A percentile compares a stretch with the other conserved stretches of the same genome.
phyloP scores from a whole-genome alignment of 1,140 invertebrate genomes.

The Meloidogyne chitwoodi region DNA sequence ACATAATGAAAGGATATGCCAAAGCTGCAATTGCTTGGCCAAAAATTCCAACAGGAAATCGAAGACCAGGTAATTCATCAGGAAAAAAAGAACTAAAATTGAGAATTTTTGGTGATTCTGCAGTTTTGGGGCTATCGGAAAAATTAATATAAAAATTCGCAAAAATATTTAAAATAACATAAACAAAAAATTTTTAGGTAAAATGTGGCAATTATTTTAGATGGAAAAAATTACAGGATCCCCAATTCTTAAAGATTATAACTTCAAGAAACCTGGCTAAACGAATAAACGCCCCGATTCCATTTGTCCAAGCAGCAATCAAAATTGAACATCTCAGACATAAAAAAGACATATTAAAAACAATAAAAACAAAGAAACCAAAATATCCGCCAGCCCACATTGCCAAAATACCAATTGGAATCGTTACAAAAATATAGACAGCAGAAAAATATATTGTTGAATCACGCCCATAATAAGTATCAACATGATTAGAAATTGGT shows the following conservation, averaged over 20 bases:
- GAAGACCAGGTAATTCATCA: constrained; percentile 8
- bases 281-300: constrained; percentile 41
- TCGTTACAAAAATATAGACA: constrained; percentile 42
- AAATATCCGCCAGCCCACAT: constrained; percentile 49
- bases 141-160: neutral
- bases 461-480: constrained; percentile 35
- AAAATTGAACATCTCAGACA: constrained; percentile 42
- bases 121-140: too few relatives aligned
- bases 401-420: constrained; percentile 45
- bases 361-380: neutral
- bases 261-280: constrained; percentile 31
- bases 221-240: too few relatives aligned
- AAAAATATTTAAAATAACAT: too few relatives aligned
- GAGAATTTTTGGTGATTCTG: too few relatives aligned
- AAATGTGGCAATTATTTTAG: too few relatives aligned
- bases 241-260: too few relatives aligned
- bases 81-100: constrained; percentile 47
- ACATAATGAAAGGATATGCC: constrained; percentile 60
- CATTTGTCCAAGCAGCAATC: constrained; percentile 47
- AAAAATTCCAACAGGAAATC: constrained; percentile 54
- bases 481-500: constrained; percentile 45
- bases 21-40: constrained; percentile 58
- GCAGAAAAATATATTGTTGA: constrained; percentile 38
- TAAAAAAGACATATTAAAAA: neutral
- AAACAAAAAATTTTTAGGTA: too few relatives aligned